Conservation (phyloP, 2,113 vertebrate species). For the Pipra filicauda region DNA sequence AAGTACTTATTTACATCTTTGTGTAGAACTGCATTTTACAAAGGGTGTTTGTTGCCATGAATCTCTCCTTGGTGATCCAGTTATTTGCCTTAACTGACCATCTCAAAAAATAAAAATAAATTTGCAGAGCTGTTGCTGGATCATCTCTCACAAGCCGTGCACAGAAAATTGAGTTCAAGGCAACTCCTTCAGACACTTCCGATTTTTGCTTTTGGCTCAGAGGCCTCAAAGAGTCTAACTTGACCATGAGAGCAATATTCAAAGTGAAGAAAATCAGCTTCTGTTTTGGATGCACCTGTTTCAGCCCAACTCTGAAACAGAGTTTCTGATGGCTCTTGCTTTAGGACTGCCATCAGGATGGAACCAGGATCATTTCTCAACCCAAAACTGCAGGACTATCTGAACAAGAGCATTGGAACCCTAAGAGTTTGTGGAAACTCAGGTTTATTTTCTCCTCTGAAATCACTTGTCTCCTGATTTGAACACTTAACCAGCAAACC, state of each 20-base stretch:
- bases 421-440: rapidly evolving
- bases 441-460: neutral
- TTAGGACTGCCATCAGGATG: neutral
- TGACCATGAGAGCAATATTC: neutral
- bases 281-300: neutral
- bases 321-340: neutral
- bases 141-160: neutral
- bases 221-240: neutral
- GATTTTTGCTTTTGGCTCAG: neutral
- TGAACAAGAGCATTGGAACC: neutral
- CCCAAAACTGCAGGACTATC: neutral
- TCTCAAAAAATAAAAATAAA: neutral
- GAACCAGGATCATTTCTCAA: neutral
- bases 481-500: neutral
- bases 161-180: neutral
- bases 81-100: neutral
- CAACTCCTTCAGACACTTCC: neutral
- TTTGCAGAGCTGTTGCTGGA: neutral
- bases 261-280: neutral
- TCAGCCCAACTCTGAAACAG: neutral
- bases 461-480: neutral
- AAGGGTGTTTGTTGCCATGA: neutral
- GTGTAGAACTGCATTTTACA: neutral
- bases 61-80: neutral
- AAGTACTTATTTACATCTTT: neutral